A percentile compares a stretch with the other conserved stretches of the same genome.
Evolutionary conservation across 2,888 invertebrate species (phyloP).

Genomic region (Tholera decimalis): DNA sequence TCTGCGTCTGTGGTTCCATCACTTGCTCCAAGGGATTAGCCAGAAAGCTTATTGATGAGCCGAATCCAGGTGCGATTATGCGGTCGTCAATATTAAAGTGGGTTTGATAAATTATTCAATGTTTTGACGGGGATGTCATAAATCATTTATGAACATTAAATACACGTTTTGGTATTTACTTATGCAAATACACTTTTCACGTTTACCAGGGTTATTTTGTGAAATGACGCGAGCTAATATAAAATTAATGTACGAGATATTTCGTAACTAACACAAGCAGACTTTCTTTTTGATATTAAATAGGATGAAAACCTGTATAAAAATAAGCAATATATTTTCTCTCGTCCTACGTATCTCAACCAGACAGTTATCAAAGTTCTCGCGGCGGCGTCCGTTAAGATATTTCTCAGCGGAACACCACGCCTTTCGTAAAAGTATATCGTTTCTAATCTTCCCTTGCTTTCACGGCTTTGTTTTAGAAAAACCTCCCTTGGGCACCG

Average conservation of each 20-base stretch:
- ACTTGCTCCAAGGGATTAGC: conserved; percentile 49
- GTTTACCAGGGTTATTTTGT: neutral
- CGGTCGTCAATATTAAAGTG: conserved; percentile 45
- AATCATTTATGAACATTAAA: conserved; percentile 39
- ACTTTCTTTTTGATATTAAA: conserved; percentile 42
- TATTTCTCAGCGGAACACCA: conserved; percentile 72
- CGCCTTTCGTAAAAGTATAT: conserved; percentile 79
- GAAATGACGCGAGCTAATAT: neutral
- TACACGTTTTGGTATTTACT: conserved; percentile 9
- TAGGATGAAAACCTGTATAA: conserved; percentile 40
- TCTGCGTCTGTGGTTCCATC: conserved; percentile 22
- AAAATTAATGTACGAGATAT: conserved; percentile 23
- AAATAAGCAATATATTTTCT: conserved; percentile 62
- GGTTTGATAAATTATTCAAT: conserved; percentile 38
- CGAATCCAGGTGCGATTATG: conserved; percentile 50
- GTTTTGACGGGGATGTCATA: conserved; percentile 22
- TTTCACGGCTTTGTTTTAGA: conserved; percentile 85
- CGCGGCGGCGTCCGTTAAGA: conserved; percentile 71
- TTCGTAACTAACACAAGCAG: conserved; percentile 19
- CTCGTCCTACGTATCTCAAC: conserved; percentile 68
- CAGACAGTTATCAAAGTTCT: conserved; percentile 70
- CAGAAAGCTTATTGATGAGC: conserved; percentile 52
- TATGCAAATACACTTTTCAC: neutral
- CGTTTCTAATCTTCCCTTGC: conserved; percentile 82
- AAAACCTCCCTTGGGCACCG: conserved; percentile 78